Conservation (phyloP, 2,888 invertebrate species). For the Lathronympha strigana region DNA sequence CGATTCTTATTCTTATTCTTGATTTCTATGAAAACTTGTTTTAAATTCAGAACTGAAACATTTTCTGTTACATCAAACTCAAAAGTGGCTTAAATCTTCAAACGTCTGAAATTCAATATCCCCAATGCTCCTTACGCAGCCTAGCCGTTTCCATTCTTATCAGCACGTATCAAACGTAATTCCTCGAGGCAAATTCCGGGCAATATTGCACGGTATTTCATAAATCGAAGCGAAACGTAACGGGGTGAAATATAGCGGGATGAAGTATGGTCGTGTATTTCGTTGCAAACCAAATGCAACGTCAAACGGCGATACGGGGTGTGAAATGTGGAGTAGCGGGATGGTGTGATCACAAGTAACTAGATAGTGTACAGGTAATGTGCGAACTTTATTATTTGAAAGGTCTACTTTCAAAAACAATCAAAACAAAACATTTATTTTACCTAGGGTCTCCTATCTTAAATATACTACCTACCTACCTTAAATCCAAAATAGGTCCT, state of each 20-base stretch:
- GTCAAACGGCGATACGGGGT: slow-evolving; percentile 22
- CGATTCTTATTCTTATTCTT: too few relatives aligned
- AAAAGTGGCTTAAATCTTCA: background rate
- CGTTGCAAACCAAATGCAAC: slow-evolving; percentile 32
- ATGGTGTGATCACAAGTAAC: background rate
- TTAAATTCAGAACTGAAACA: background rate
- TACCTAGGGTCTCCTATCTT: too few relatives aligned
- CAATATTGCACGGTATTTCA: slow-evolving; percentile 33
- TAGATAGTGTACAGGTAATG: background rate
- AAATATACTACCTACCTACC: too few relatives aligned
- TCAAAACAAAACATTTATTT: too few relatives aligned
- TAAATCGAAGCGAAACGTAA: slow-evolving; percentile 25
- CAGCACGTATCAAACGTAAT: slow-evolving; percentile 36
- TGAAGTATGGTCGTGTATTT: slow-evolving; percentile 28
- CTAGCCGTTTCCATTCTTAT: background rate
- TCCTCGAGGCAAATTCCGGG: slow-evolving; percentile 27
- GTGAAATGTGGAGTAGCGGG: slow-evolving; percentile 12
- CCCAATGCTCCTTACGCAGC: slow-evolving; percentile 4
- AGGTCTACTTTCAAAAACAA: too few relatives aligned
- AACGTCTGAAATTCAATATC: slow-evolving; percentile 5
- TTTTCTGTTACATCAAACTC: background rate
- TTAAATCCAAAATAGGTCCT: too few relatives aligned
- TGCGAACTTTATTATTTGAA: too few relatives aligned
- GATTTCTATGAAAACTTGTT: too few relatives aligned
- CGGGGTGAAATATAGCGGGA: slow-evolving; percentile 22